Base-by-base conservation (phyloP, 1,140 invertebrate species). In the Dinothrombium tinctorium region DNA sequence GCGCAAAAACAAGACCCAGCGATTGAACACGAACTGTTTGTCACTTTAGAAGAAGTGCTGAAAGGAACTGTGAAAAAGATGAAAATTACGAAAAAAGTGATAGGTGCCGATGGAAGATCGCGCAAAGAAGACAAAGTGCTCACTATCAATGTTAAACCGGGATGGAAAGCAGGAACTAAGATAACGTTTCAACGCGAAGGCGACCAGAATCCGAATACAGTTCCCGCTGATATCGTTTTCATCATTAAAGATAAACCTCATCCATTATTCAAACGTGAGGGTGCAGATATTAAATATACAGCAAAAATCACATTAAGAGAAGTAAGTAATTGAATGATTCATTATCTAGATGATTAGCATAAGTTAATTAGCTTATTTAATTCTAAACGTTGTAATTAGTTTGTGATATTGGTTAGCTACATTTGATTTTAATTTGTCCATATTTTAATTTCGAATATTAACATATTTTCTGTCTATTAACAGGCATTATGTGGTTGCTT, bases 131-230 rank as follows among this genome's bases (percentile, higher is more conserved):
- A 98, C 54, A 99, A 99, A 66, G 83, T 96, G 31, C 62, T 99
- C 7, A 95, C 87, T 0, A 95, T 99, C 45, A 86, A 84, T 49
- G 83, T 99, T 2, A 96, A 96, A 57, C 87, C 86, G 14, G 94
- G 94, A 12, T 99, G 92, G 92, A 95, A 94, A 62, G 82, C 89
- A n/a, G 90, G 92, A 14, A 99, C 94, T 0, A 94, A 89, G 61
- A 92, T 99, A 45, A 98, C 90, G 44, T 99, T 99, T 66, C 84
- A 92, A 53, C 76, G 84, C 51, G 94, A 99, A 62, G 92, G 94
- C 12, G 94, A 99, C 58, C 89, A 96, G 54, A 74, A 73, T 12
- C 75, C 81, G 14, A 81, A 84, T 49, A 90, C 87, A 59, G 84
- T 96, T 44, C 92, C 94, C 24, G 90, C 94, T 19, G 94, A 99